Evolutionary conservation across 1,140 invertebrate species (phyloP), one percentile per base, ranked within the genome.

Genomic region (Thaumatotibia leucotreta): DNA sequence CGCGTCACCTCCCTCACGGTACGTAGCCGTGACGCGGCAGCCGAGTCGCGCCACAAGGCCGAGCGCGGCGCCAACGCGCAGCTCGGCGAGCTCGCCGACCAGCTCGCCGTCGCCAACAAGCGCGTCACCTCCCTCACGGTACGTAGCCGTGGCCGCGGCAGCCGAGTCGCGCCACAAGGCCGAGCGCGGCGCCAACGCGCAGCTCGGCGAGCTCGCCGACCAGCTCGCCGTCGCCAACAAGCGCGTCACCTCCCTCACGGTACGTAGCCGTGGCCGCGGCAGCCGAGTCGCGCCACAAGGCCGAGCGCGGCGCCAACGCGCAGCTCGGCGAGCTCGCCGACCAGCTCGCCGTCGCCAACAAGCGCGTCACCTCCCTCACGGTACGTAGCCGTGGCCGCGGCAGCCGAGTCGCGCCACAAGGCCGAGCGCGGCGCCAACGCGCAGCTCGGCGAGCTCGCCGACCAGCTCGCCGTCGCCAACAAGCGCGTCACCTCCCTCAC

Each of bases 1-100:
- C 62, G 83, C 0, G 76, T 87, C 72, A 64, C 82, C 31, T 82
- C 83, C 29, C 79, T 89, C 64, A 86, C 64, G 50, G 66, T 70
- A 8, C 6, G 61, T 65, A 52, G n/a, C n/a, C n/a, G n/a, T n/a
- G n/a, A n/a, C 32, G 32, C 9, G 2, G 27, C 27, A 6, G 27
- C 27, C 27, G 27, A 2, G 2, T 29, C 4, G 32, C 32, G 32
- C 32, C 32, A 33, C 9, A 9, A 33, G 32, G 32, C 32, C 32
- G 32, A 33, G 32, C 32, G 32, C 32, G 35, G 35, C 35, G 35
- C 35, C n/a, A 17, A 11, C n/a, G 35, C 35, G 35, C 35, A 39
- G 35, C 35, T 14, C 35, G 3, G 1, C n/a, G 35, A 39, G 35
- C 10, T 39, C 35, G 1, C 2, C 17, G 22, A 61, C 58, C 58